Evolutionary conservation across 1,140 invertebrate genomes (phyloP).

Genomic region (Diuraphis noxia): DNA sequence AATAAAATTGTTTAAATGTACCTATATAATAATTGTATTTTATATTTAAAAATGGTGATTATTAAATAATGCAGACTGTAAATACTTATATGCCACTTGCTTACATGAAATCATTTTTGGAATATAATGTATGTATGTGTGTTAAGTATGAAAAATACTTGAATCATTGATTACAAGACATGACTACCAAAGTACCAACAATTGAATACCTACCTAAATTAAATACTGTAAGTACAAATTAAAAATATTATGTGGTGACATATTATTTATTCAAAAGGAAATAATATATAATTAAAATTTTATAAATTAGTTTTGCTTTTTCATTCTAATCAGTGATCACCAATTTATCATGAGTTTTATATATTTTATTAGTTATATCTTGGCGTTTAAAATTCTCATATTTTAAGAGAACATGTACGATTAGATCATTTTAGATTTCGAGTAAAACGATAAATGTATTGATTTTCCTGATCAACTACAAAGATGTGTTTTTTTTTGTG

Average conservation of each 20-base stretch:
- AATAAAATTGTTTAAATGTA: constrained; percentile 34
- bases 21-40: background rate
- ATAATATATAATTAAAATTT: background rate
- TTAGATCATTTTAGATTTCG: no score
- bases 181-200: background rate
- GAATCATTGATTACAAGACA: background rate
- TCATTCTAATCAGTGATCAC: no score
- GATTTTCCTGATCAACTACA: no score
- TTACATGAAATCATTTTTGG: background rate
- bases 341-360: background rate
- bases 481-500: no score
- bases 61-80: background rate
- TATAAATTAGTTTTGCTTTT: background rate
- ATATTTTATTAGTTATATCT: background rate
- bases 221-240: background rate
- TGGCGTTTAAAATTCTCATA: background rate
- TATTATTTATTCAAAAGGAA: no score
- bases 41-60: background rate
- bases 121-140: background rate
- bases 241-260: no score
- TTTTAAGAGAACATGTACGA: no score
- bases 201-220: no score
- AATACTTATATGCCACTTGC: background rate
- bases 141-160: no score
- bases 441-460: no score